Evolutionary conservation across 2,888 invertebrate species (phyloP), one percentile per base, ranked within the genome.

Genomic region (Melikaiella ostensackeni): DNA sequence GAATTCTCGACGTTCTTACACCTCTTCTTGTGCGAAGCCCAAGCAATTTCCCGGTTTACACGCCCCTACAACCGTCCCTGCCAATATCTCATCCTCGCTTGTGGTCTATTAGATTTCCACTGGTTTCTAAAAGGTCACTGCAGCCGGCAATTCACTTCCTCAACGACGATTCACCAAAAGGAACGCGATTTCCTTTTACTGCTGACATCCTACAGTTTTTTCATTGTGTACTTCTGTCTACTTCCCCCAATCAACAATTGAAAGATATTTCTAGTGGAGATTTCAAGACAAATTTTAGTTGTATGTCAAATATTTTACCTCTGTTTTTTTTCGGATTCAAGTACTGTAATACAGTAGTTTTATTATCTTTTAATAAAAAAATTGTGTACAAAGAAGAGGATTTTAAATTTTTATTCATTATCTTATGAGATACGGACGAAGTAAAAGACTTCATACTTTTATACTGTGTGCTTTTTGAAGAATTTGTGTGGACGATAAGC

Each of bases 71-170:
- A 66, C 46, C 66, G 66, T 27, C 70, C 70, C 70, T 50, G 70
- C 86, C 88, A 87, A 88, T 89, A 87, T 88, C 86, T 88, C 87
- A 89, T 87, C 85, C 83, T 82, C 82, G 84, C 84, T 86, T 81
- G 84, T 82, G 84, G 87, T 88, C 86, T 89, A 89, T 89, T 88
- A 89, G 87, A 89, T 89, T 89, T 88, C 84, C 84, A 86, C 84
- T 57, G 85, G 84, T 79, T 86, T 87, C 85, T 79, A 82, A 81
- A 79, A 82, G 86, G 84, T 82, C 77, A 78, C 77, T 75, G 70
- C 57, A 73, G 73, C 24, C 38, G 74, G 74, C 70, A 74, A 61
- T 74, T 74, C 59, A 59, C 27, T 61, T 59, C 59, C 57, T 61
- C 59, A 27, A 74, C 74, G 35, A 74, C 74, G n/a, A 70, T 70